These are phyloP conservation scores for Aphaenogaster ashmeadi DNA, from an alignment of 1,140 invertebrate species.

Conservation along the genomic window DNA sequence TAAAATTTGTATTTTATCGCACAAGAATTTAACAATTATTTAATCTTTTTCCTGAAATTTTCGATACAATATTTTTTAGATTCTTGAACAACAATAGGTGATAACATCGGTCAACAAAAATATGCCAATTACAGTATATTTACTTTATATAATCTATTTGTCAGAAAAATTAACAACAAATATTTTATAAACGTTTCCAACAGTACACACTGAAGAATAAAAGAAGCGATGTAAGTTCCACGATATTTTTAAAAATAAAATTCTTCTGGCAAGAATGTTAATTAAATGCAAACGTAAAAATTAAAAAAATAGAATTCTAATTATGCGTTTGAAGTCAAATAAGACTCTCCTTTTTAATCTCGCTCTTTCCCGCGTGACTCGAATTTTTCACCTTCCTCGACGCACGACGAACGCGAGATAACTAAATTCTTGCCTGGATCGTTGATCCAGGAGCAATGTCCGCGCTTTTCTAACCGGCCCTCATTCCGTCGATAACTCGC, in stretches of 20 bases:
- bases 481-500: constrained; percentile 40
- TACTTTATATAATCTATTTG: neutral
- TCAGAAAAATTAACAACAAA: neutral
- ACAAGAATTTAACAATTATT: constrained; percentile 3
- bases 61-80: neutral
- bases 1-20: neutral
- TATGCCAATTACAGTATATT: neutral
- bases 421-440: constrained; percentile 21
- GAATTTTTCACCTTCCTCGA: neutral
- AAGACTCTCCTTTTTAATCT: neutral
- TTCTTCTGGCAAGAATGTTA: neutral
- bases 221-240: neutral
- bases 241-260: neutral
- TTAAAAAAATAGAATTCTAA: neutral
- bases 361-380: neutral
- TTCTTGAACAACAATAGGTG: neutral
- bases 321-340: neutral
- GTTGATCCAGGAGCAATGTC: constrained; percentile 44
- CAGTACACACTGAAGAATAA: neutral
- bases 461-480: constrained; percentile 51
- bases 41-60: neutral
- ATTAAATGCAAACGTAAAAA: neutral
- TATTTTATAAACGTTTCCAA: neutral
- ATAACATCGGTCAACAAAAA: neutral
- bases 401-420: neutral